phyloP scores from a whole-genome alignment of 1,140 invertebrate genomes.

The Micrasema minimum region DNA sequence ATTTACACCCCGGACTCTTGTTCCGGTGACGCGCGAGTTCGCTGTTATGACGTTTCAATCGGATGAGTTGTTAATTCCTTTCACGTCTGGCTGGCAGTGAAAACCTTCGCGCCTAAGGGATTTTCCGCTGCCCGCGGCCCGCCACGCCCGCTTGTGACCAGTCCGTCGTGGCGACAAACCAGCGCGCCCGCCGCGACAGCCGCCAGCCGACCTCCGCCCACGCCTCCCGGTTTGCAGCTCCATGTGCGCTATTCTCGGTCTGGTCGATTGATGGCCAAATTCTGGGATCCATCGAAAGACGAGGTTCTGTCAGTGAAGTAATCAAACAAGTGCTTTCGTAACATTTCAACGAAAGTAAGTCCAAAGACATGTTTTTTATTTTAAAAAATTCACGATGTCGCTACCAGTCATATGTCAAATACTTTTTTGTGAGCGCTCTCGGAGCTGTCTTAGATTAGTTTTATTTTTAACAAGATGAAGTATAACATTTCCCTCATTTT shows the following conservation, averaged over 20 bases:
- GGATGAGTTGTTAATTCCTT: too few relatives aligned
- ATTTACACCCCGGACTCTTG: too few relatives aligned
- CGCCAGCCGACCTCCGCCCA: background rate
- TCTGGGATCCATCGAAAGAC: constrained; percentile 25
- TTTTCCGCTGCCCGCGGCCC: background rate
- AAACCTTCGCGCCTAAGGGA: background rate
- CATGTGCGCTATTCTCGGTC: constrained; percentile 14
- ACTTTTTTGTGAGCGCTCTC: background rate
- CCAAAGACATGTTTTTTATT: constrained; percentile 37
- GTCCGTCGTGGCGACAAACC: too few relatives aligned
- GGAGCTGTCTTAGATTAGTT: constrained; percentile 2
- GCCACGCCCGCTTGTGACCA: too few relatives aligned
- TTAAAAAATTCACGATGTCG: constrained; percentile 11
- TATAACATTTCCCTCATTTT: background rate
- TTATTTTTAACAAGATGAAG: constrained; percentile 9
- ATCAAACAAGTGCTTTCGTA: constrained; percentile 37
- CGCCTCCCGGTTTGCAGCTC: background rate
- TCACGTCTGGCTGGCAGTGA: constrained; percentile 8
- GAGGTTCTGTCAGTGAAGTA: constrained; percentile 36
- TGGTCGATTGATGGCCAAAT: constrained; percentile 10
- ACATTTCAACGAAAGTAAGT: constrained; percentile 36
- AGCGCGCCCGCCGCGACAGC: background rate
- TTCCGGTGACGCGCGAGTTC: constrained; percentile 27
- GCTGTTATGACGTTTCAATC: background rate
- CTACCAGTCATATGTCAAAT: constrained; percentile 29